Base-by-base conservation (phyloP, 2,797 vertebrate genomes). In the Brachyalestes nurse region DNA sequence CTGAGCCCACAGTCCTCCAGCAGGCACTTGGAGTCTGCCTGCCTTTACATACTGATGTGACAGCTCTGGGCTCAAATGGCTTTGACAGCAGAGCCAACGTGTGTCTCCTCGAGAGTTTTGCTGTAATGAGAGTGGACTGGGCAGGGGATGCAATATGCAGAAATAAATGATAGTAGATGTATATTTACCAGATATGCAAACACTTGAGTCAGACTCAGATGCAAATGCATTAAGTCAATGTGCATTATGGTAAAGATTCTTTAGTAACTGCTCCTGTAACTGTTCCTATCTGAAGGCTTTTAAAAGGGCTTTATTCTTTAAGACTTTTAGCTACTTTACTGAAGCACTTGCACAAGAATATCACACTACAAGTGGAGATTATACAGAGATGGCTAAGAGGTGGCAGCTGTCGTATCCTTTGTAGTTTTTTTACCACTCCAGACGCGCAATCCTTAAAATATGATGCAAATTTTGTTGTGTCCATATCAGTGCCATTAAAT, bases 1-100 rank as follows among this genome's bases (percentile, higher is more conserved):
- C 75, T 60, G 75, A 78, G 81, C 75, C 70, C 71, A 67, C 74
- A 73, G 81, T 82, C 75, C 80, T 78, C 69, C 61, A 78, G 80
- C 69, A 66, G 69, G 57, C 69, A 12, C 80, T 67, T 51, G 69
- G 38, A 66, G 75, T 49, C 75, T 60, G 60, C 53, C 75, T 73
- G 69, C 69, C 69, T 73, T 42, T 67, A 66, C 69, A 51, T 74
- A 74, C 72, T 78, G 81, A 69, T 65, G 25, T 73, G 75, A 73
- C 61, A 16, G 74, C 75, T 78, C 71, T 42, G 81, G 72, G 61
- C 70, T 74, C 61, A 17, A 78, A 67, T 38, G 67, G 67, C 42
- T 82, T 66, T 72, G 75, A 78, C 81, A 73, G 81, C 75, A 57
- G 60, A 82, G 70, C 51, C 75, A 28, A 67, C 61, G 53, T 67